Percentiles rank a stretch among this genome's conserved stretches.
Evolutionary conservation across 2,113 vertebrate genomes (phyloP).

Genomic region (Stictonetta naevosa): DNA sequence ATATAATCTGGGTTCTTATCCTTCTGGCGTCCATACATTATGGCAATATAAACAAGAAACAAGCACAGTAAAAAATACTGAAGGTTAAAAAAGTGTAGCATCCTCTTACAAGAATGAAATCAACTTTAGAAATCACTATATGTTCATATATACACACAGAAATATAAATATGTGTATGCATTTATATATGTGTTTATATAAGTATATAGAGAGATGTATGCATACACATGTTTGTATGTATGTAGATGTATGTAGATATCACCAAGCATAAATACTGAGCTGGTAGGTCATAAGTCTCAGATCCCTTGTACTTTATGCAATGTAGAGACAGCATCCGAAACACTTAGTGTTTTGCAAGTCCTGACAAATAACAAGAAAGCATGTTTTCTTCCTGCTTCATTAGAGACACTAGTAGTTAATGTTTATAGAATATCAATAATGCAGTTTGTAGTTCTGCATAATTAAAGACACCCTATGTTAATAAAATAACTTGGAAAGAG

Average conservation of each 20-base stretch:
- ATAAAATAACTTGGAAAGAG: conserved; percentile 76
- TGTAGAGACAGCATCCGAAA: background rate
- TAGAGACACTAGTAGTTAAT: conserved; percentile 75
- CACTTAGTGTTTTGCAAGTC: conserved; percentile 44
- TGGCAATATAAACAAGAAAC: background rate
- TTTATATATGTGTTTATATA: fast-evolving
- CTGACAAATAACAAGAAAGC: conserved; percentile 59
- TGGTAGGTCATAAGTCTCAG: background rate
- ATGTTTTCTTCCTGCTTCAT: conserved; percentile 74
- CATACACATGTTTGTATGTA: background rate
- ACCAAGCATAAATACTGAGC: background rate
- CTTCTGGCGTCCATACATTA: background rate
- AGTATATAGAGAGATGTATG: background rate
- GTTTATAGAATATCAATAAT: conserved; percentile 82
- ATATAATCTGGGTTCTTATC: background rate
- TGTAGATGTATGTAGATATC: no score
- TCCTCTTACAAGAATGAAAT: background rate
- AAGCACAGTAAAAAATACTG: background rate
- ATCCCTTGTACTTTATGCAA: background rate
- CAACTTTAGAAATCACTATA: background rate
- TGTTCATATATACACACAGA: fast-evolving
- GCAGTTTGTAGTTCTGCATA: conserved; percentile 78
- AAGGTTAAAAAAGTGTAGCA: background rate
- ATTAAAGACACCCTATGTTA: conserved; percentile 79
- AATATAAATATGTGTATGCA: background rate